Percentiles rank a stretch among this genome's conserved stretches.
phyloP scores from a whole-genome alignment of 2,888 invertebrate genomes.

The Limnephilus marmoratus region DNA sequence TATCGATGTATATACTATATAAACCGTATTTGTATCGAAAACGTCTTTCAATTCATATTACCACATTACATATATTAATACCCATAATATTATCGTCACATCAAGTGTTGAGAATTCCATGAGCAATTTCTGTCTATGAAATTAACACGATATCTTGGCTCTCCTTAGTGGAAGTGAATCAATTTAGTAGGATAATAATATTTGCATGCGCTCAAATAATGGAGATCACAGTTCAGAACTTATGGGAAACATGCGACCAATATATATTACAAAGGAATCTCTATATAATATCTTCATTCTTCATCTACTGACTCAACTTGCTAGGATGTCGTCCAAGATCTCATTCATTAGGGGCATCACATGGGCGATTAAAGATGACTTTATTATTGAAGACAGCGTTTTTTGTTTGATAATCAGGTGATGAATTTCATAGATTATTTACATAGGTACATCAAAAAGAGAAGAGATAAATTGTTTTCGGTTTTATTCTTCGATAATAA shows the following conservation, averaged over 20 bases:
- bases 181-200: slow-evolving; percentile 3
- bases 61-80: too few relatives aligned
- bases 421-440: too few relatives aligned
- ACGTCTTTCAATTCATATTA: too few relatives aligned
- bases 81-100: neutral
- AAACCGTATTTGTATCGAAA: too few relatives aligned
- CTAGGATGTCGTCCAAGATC: neutral
- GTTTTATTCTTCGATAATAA: too few relatives aligned
- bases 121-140: neutral
- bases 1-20: too few relatives aligned
- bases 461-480: too few relatives aligned
- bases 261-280: neutral
- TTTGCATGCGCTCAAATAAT: slow-evolving; percentile 9
- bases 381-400: neutral
- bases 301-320: neutral
- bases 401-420: too few relatives aligned
- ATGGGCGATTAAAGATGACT: neutral
- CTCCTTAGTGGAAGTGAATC: neutral
- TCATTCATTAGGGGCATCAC: neutral
- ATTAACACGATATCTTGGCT: neutral
- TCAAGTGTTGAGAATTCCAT: neutral
- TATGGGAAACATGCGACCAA: slow-evolving; percentile 5
- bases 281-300: neutral
- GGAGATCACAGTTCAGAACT: neutral
- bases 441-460: too few relatives aligned